phyloP scores from a whole-genome alignment of 1,140 invertebrate species.

The Heliconius hermathena region DNA sequence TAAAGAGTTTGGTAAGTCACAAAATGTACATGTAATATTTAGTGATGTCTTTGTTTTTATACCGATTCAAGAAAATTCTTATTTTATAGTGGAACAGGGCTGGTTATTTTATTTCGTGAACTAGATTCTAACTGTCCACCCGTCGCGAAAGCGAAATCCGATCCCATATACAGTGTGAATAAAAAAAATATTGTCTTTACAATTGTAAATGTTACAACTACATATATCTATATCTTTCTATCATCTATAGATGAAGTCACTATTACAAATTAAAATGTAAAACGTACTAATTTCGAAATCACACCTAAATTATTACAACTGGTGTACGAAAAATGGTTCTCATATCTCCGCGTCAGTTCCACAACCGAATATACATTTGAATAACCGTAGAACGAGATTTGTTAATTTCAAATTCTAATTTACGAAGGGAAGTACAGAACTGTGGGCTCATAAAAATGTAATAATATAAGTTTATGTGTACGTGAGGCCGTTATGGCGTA shows the following conservation, averaged over 20 bases:
- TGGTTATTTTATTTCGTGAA: no score
- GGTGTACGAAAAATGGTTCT: background rate
- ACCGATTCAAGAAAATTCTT: no score
- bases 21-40: background rate
- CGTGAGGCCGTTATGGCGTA: no score
- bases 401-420: slow-evolving; percentile 11
- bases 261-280: background rate
- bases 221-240: background rate
- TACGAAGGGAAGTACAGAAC: background rate
- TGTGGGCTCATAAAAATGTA: background rate
- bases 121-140: no score
- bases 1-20: background rate
- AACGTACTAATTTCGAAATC: background rate
- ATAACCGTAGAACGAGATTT: slow-evolving; percentile 3
- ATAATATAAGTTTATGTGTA: background rate
- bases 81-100: no score
- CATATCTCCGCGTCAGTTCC: slow-evolving; percentile 3
- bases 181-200: no score
- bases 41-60: background rate
- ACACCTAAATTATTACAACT: background rate
- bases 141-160: no score
- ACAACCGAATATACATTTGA: background rate
- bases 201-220: no score
- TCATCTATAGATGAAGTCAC: background rate
- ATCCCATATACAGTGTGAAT: no score